Evolutionary conservation across 1,140 invertebrate genomes (phyloP), one percentile per base, ranked within the genome.

Genomic region (Scaptomyza hsui): DNA sequence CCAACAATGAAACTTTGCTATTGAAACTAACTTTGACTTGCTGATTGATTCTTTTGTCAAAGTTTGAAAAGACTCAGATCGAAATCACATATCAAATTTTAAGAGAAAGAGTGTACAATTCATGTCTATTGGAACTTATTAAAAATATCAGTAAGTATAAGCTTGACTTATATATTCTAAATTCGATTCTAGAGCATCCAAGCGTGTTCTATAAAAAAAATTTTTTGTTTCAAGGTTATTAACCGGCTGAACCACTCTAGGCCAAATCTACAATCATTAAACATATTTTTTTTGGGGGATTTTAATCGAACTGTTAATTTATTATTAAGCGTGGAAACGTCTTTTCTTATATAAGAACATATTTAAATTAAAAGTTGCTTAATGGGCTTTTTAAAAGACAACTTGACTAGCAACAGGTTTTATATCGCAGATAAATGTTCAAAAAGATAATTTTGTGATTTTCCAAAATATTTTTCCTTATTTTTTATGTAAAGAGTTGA

Each of bases 211-310:
- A 35, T 24, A 21, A 39, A 42, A 39, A 42, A 29, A 29, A 37
- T 52, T 41, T 37, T 56, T 5, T 18, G 15, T 41, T 56, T 60
- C 72, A 80, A 80, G 72, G 77, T 56, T 21, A 61, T 18, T 13
- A 75, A 80, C 67, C 57, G 62, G 75, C 59, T 55, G 39, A 70
- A 47, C 74, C 65, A 74, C 64, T 76, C 52, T 10, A 18, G 12
- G 39, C 19, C 7, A 41, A 65, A 51, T 45, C 7, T 41, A 57
- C 51, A 53, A 42, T 42, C 45, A 48, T 42, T 39, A 65, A 65
- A 42, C 42, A 32, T 19, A 44, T 59, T 56, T 64, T 35, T 37
- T 48, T 16, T 44, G 18, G 6, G 6, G 19, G 16, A 12, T 62
- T 68, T 62, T 57, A 39, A 49, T 16, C 16, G 29, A 52, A 24